Percentiles rank a stretch among this genome's conserved stretches.
Conservation (phyloP, 2,797 vertebrate species). For the Trematomus bernacchii region DNA sequence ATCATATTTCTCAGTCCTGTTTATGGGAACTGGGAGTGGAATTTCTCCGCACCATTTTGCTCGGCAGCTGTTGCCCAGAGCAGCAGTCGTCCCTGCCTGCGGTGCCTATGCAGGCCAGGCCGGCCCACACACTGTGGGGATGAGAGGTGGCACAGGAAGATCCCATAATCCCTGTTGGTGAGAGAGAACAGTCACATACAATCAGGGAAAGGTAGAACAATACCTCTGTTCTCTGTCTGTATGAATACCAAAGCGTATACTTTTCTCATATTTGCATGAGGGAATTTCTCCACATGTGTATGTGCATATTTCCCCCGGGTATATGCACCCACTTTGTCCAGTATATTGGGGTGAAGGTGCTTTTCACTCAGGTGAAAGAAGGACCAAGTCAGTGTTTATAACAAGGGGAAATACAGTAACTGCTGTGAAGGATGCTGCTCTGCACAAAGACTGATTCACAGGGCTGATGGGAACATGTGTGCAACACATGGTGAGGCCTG, state of each 20-base stretch:
- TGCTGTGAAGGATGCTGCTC: slow-evolving; percentile 77
- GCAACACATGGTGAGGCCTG: slow-evolving; percentile 80
- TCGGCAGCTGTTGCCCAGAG: slow-evolving; percentile 63
- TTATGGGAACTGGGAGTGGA: slow-evolving; percentile 53
- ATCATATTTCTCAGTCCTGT: slow-evolving; percentile 45
- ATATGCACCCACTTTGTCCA: slow-evolving; percentile 25
- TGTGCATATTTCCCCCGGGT: background rate
- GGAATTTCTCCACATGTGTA: slow-evolving; percentile 6
- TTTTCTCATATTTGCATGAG: slow-evolving; percentile 6
- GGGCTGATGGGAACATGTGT: slow-evolving; percentile 81
- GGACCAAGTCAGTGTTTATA: slow-evolving; percentile 57
- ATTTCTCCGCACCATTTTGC: slow-evolving; percentile 55
- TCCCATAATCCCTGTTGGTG: slow-evolving; percentile 45
- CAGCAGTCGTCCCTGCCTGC: slow-evolving; percentile 57
- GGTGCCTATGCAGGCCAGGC: slow-evolving; percentile 45
- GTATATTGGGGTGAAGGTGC: slow-evolving; percentile 36
- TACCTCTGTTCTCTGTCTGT: slow-evolving; percentile 25
- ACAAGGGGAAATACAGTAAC: slow-evolving; percentile 74
- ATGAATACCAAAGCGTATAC: background rate
- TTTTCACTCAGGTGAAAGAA: slow-evolving; percentile 59
- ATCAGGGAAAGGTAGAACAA: slow-evolving; percentile 37
- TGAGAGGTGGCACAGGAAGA: slow-evolving; percentile 50
- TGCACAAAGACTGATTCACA: slow-evolving; percentile 81
- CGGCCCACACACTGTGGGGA: slow-evolving; percentile 65
- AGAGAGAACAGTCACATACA: slow-evolving; percentile 57